These are phyloP conservation scores for Ethmia dodecea DNA, from an alignment of 2,888 invertebrate species.

Conservation along the genomic window DNA sequence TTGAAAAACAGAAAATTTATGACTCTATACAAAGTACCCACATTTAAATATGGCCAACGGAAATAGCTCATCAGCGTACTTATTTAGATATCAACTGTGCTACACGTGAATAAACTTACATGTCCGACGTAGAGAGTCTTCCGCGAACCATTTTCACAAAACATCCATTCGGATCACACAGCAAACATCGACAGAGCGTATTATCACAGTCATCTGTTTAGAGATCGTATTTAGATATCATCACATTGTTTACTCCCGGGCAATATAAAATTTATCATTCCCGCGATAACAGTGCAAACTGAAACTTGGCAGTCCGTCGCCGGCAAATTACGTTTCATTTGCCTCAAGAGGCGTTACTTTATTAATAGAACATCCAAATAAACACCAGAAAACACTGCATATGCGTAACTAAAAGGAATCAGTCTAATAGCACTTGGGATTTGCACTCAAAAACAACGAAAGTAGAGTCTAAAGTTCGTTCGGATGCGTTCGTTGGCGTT, in stretches of 20 bases:
- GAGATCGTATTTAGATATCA: constrained; percentile 31
- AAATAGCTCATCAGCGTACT: too few relatives aligned
- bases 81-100: too few relatives aligned
- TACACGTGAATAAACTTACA: too few relatives aligned
- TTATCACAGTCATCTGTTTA: constrained; percentile 37
- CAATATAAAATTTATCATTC: constrained; percentile 55
- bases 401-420: constrained; percentile 22
- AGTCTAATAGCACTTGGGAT: constrained; percentile 29
- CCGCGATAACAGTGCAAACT: constrained; percentile 61
- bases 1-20: too few relatives aligned
- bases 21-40: too few relatives aligned
- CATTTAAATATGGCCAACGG: too few relatives aligned
- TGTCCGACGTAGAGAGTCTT: constrained; percentile 67
- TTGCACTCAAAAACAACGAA: constrained; percentile 32
- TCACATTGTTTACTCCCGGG: constrained; percentile 42
- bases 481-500: constrained; percentile 52
- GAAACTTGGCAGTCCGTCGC: constrained; percentile 62
- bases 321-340: constrained; percentile 56
- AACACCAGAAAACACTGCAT: constrained; percentile 20
- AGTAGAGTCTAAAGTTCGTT: constrained; percentile 55
- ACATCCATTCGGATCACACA: constrained; percentile 27
- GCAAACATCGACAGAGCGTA: constrained; percentile 20
- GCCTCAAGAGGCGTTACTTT: constrained; percentile 46
- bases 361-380: constrained; percentile 48
- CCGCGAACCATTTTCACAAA: constrained; percentile 64